Evolutionary conservation across 2,888 invertebrate genomes (phyloP).

Genomic region (Mesorhabditis spiculigera): DNA sequence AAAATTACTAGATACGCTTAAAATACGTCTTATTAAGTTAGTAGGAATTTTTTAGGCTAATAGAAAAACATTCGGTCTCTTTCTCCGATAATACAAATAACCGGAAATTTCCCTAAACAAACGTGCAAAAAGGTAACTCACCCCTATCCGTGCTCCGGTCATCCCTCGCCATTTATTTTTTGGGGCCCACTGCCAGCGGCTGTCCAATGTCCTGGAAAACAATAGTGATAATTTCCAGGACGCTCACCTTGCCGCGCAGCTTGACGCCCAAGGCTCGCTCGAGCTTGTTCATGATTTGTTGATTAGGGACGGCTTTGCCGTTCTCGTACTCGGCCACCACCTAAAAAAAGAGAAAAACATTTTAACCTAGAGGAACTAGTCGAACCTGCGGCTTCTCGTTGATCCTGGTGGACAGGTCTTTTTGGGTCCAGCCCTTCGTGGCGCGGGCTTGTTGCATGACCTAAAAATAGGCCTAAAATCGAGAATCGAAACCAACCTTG

Average conservation of each 20-base stretch:
- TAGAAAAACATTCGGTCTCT: too few species aligned
- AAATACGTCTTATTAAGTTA: too few species aligned
- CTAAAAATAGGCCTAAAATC: constrained; percentile 58
- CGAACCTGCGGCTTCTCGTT: constrained; percentile 90
- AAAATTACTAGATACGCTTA: too few species aligned
- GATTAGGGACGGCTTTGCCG: constrained; percentile 94
- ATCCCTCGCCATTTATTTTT: constrained; percentile 3
- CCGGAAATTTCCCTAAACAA: too few species aligned
- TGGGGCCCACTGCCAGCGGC: constrained; percentile 18
- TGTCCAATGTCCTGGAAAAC: constrained; percentile 23
- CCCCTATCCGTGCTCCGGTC: not conserved
- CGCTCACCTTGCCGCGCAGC: constrained; percentile 28
- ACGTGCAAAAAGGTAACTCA: too few species aligned
- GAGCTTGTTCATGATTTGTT: constrained; percentile 89
- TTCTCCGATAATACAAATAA: too few species aligned
- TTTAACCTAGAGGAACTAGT: not conserved
- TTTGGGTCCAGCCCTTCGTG: constrained; percentile 88
- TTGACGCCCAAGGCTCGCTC: constrained; percentile 79
- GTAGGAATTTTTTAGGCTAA: too few species aligned
- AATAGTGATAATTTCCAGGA: not conserved
- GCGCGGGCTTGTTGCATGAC: constrained; percentile 93
- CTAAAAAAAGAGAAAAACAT: constrained; percentile 2
- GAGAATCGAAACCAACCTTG: not conserved
- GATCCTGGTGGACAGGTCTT: constrained; percentile 82
- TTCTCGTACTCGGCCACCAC: constrained; percentile 91